Conservation (phyloP, 2,888 invertebrate species). For the Tipula vernalis region DNA sequence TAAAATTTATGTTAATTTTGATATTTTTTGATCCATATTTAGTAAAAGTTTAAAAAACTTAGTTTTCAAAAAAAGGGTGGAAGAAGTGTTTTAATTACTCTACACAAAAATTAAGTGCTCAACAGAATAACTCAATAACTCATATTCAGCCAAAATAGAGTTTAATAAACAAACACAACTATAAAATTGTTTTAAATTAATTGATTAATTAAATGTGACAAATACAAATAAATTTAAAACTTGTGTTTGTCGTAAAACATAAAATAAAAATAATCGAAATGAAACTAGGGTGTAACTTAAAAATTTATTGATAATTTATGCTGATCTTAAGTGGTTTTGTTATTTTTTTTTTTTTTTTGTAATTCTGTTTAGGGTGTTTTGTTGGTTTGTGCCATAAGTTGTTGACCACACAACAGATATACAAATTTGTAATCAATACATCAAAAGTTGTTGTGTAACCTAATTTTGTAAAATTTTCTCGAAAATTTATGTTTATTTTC, state of each 20-base stretch:
- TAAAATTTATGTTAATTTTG: neutral
- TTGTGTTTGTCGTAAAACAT: neutral
- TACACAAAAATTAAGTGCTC: neutral
- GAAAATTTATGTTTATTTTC: neutral
- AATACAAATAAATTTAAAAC: neutral
- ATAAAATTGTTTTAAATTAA: neutral
- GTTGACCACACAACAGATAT: neutral
- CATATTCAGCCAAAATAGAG: neutral
- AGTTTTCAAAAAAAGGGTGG: neutral
- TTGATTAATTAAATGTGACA: constrained; percentile 6
- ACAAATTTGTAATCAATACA: neutral
- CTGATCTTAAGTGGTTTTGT: neutral
- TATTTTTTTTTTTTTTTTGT: neutral
- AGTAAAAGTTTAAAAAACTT: neutral
- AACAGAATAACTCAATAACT: neutral
- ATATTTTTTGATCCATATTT: neutral
- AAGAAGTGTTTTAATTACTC: neutral
- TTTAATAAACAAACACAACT: neutral
- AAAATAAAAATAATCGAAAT: neutral
- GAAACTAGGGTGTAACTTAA: neutral
- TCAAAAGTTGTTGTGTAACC: neutral
- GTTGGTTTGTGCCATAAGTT: neutral
- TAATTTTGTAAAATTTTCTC: neutral
- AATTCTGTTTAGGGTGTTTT: neutral
- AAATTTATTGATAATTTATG: neutral